Evolutionary conservation across 2,888 invertebrate species (phyloP).

Genomic region (Sinopyrophorus schimmeli): DNA sequence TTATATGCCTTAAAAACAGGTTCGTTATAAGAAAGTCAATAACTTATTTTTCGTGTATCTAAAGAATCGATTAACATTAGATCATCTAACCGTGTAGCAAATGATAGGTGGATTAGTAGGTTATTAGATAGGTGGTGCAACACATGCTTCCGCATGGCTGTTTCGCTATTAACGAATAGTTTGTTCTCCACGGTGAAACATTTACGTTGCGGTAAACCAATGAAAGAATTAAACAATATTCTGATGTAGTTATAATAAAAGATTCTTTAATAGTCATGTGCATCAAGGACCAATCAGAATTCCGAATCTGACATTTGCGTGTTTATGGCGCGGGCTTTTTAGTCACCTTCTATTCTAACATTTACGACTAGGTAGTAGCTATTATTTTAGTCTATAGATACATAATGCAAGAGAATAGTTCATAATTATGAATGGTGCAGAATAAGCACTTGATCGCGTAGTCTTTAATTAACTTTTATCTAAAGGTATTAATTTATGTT

Average conservation of each 20-base stretch:
- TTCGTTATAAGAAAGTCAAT: too few species aligned
- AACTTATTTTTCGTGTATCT: too few species aligned
- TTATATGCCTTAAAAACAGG: too few species aligned
- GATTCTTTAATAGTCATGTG: constrained; percentile 36
- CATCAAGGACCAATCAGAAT: constrained; percentile 37
- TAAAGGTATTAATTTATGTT: too few species aligned
- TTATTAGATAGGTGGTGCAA: constrained; percentile 25
- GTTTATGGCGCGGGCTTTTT: constrained; percentile 35
- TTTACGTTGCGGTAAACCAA: constrained; percentile 10
- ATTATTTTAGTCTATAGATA: too few species aligned
- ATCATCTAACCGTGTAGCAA: constrained; percentile 22
- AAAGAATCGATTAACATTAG: constrained; percentile 7
- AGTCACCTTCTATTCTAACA: constrained; percentile 27
- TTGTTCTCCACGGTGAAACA: constrained; percentile 16
- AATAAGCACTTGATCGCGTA: too few species aligned
- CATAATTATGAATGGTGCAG: too few species aligned
- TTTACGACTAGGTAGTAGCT: constrained; percentile 26
- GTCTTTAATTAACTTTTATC: too few species aligned
- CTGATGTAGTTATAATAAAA: constrained; percentile 28
- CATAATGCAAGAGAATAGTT: too few species aligned
- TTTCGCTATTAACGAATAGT: constrained; percentile 14
- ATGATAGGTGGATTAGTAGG: constrained; percentile 23
- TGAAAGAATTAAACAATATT: constrained; percentile 19
- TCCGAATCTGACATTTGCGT: constrained; percentile 35
- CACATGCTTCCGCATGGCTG: constrained; percentile 36